Evolutionary conservation across 2,113 vertebrate species (phyloP).

Genomic region (Orthonyx spaldingii): DNA sequence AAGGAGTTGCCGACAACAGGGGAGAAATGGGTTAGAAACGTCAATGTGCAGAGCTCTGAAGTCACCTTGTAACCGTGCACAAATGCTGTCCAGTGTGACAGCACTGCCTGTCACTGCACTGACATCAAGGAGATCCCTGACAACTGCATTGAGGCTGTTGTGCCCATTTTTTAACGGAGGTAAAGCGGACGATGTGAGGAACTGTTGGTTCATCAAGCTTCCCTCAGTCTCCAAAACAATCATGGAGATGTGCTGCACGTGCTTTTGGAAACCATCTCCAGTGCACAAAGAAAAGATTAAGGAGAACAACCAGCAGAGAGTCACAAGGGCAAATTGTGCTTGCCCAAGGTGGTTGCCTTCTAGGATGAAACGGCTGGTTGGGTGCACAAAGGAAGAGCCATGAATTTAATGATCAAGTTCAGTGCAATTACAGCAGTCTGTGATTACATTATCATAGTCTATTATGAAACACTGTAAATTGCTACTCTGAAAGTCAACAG

Average conservation of each 20-base stretch:
- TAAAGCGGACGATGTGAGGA: neutral
- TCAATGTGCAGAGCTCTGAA: neutral
- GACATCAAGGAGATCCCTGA: fast-evolving
- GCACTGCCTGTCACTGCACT: neutral
- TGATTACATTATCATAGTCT: neutral
- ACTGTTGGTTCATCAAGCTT: neutral
- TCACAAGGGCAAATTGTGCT: neutral
- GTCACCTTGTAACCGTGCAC: neutral
- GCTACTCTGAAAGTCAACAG: neutral
- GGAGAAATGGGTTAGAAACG: neutral
- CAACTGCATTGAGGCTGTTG: neutral
- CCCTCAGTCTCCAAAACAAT: neutral
- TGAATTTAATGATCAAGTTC: neutral
- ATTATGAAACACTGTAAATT: neutral
- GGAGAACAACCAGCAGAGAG: neutral
- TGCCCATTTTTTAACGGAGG: neutral
- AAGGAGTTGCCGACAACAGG: neutral
- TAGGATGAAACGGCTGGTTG: neutral
- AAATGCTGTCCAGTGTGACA: neutral
- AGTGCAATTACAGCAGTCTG: neutral
- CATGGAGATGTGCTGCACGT: fast-evolving
- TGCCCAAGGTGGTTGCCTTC: neutral
- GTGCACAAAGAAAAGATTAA: neutral
- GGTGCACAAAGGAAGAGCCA: neutral
- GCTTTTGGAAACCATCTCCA: neutral